A percentile compares a stretch with the other conserved stretches of the same genome.
These are phyloP conservation scores for Dryobotodes eremita DNA, from an alignment of 2,888 invertebrate genomes.

Conservation along the genomic window DNA sequence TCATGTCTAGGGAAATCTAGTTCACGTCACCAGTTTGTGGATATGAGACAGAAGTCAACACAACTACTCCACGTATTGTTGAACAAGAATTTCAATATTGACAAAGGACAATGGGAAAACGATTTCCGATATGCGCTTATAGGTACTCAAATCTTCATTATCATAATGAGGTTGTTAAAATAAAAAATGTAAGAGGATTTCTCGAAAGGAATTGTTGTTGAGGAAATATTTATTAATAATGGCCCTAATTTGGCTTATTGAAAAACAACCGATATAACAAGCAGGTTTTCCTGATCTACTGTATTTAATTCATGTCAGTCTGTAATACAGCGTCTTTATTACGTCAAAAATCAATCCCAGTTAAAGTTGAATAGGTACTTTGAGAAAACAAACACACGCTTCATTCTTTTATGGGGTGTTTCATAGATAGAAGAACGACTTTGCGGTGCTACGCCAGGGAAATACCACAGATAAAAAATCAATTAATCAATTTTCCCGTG, in stretches of 20 bases:
- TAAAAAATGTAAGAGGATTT: background rate
- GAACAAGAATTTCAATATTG: background rate
- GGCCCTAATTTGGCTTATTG: constrained; percentile 1
- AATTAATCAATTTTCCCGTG: background rate
- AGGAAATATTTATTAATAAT: constrained; percentile 6
- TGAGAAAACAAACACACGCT: background rate
- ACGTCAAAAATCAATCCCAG: background rate
- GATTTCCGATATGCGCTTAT: background rate
- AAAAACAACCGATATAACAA: background rate
- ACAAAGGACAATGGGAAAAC: background rate
- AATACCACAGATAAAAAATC: background rate
- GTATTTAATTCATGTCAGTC: background rate
- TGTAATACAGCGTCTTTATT: background rate
- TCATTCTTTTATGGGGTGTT: background rate
- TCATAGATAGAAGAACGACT: background rate
- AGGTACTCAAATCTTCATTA: background rate
- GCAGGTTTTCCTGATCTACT: background rate
- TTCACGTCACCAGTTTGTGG: constrained; percentile 27
- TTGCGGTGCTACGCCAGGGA: background rate
- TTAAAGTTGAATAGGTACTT: background rate
- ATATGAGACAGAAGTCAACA: constrained; percentile 7
- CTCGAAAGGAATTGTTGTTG: background rate
- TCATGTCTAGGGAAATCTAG: constrained; percentile 29
- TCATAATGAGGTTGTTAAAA: background rate
- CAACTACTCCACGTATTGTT: constrained; percentile 16